Percentiles rank a stretch among this genome's conserved stretches.
Conservation (phyloP, 1,140 invertebrate species). For the Homalodisca vitripennis region DNA sequence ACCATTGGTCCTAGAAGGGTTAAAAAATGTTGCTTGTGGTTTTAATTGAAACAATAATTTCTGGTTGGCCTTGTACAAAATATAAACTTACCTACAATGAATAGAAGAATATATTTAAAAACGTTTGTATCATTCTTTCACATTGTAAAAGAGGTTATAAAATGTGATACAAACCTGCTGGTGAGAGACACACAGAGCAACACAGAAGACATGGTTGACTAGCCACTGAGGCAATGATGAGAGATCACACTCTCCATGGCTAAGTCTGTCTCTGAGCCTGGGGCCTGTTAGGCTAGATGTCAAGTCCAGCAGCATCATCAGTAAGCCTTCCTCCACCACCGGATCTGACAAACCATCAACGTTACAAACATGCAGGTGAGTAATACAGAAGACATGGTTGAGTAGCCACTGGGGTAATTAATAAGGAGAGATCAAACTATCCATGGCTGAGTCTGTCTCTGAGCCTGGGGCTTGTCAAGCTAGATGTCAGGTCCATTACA, state of each 20-base stretch:
- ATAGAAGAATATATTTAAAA: too few species aligned
- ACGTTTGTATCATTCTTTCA: too few species aligned
- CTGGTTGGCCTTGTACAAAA: too few species aligned
- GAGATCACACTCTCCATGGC: constrained; percentile 35
- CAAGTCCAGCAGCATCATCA: constrained; percentile 34
- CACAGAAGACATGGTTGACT: not conserved
- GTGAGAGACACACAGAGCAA: not conserved
- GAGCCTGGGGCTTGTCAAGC: constrained; percentile 31
- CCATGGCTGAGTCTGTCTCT: constrained; percentile 36
- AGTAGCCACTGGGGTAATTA: too few species aligned
- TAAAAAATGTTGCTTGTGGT: too few species aligned
- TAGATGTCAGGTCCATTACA: constrained; percentile 33
- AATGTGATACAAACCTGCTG: too few species aligned
- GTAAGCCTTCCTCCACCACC: constrained; percentile 21
- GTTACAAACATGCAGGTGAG: too few species aligned
- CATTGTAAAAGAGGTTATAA: too few species aligned
- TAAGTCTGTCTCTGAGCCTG: constrained; percentile 33
- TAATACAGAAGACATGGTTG: too few species aligned
- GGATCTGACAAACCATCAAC: not conserved
- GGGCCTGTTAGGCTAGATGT: constrained; percentile 30
- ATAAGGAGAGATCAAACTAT: constrained; percentile 33
- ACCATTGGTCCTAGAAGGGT: too few species aligned
- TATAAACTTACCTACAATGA: too few species aligned
- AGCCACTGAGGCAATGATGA: not conserved
- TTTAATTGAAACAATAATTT: too few species aligned